Percentiles rank a stretch among this genome's conserved stretches.
Conservation (phyloP, 1,140 invertebrate genomes). For the Monomorium pharaonis region DNA sequence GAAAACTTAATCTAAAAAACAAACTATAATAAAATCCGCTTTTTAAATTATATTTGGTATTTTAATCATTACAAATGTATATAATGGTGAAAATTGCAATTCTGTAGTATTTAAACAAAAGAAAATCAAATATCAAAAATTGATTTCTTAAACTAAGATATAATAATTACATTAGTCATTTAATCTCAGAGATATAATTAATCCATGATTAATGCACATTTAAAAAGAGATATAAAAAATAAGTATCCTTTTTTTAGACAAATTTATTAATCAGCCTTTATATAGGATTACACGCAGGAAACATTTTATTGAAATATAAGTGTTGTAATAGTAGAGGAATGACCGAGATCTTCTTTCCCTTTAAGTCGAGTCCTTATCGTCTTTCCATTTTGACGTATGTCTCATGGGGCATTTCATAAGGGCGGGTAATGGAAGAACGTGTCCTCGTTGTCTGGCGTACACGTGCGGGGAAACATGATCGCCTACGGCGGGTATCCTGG, state of each 20-base stretch:
- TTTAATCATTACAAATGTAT: neutral
- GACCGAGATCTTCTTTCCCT: neutral
- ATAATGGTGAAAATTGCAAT: neutral
- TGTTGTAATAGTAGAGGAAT: neutral
- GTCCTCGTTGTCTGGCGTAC: slow-evolving; percentile 58
- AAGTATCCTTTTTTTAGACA: no score
- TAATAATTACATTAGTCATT: neutral
- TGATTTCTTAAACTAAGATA: neutral
- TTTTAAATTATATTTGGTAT: no score
- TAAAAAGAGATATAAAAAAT: no score
- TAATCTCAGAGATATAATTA: neutral
- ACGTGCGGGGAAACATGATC: slow-evolving; percentile 68
- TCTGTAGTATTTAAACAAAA: neutral
- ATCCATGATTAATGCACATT: neutral
- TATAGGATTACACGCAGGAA: neutral
- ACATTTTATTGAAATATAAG: neutral
- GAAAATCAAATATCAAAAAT: neutral
- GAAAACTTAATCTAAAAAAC: neutral
- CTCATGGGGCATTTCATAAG: neutral
- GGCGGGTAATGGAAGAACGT: neutral
- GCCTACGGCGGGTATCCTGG: slow-evolving; percentile 8
- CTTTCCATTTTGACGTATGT: slow-evolving; percentile 19
- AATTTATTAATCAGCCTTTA: neutral
- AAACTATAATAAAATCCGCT: neutral
- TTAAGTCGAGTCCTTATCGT: slow-evolving; percentile 5